phyloP scores from a whole-genome alignment of 2,113 vertebrate genomes.

The Echinops telfairi region DNA sequence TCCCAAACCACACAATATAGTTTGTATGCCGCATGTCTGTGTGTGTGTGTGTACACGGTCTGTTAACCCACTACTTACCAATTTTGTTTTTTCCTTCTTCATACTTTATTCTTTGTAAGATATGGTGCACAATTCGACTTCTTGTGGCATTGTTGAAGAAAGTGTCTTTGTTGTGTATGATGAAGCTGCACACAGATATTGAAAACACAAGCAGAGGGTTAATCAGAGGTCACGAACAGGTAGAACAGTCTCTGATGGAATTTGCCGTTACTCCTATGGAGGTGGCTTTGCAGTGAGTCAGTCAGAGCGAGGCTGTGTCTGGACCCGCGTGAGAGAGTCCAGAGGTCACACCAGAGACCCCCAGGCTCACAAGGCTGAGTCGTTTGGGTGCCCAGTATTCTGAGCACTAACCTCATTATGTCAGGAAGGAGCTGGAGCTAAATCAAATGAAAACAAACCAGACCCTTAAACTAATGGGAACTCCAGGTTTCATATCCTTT shows the following conservation, averaged over 20 bases:
- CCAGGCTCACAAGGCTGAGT: background rate
- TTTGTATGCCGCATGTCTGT: background rate
- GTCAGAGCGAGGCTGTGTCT: background rate
- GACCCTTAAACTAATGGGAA: background rate
- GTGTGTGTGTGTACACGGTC: no score
- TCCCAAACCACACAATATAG: background rate
- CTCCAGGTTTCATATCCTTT: background rate
- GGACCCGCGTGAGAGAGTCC: background rate
- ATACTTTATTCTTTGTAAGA: conserved; percentile 96
- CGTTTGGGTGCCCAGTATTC: background rate
- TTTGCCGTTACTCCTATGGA: background rate
- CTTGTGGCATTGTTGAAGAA: conserved; percentile 97
- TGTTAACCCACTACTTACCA: conserved; percentile 87
- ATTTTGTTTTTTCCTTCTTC: conserved; percentile 98
- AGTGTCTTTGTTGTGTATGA: conserved; percentile 97
- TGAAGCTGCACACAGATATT: conserved; percentile 90
- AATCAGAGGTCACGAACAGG: background rate
- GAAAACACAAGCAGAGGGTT: conserved; percentile 72
- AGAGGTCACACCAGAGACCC: background rate
- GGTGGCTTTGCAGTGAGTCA: background rate
- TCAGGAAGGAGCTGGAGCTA: conserved; percentile 10
- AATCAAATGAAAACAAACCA: background rate
- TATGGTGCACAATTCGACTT: conserved; percentile 96
- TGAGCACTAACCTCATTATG: background rate
- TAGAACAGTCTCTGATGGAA: background rate